These are phyloP conservation scores for Megaceryle alcyon DNA, from an alignment of 2,797 vertebrate species.

Conservation along the genomic window DNA sequence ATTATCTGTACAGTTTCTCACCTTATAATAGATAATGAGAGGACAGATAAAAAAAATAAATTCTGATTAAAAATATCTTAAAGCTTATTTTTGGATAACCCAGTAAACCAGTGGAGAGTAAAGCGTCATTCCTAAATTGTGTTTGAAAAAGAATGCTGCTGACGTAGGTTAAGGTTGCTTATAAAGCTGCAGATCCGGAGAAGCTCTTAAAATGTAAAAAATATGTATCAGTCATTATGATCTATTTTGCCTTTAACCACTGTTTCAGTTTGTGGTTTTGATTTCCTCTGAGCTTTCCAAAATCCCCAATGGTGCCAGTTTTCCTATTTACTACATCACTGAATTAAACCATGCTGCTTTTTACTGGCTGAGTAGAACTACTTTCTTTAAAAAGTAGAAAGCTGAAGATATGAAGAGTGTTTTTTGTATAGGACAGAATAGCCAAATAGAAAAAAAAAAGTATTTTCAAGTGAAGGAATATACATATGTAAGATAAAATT, in stretches of 20 bases:
- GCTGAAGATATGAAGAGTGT: neutral
- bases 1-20: neutral
- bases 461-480: neutral
- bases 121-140: neutral
- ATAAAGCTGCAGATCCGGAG: neutral
- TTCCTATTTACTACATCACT: neutral
- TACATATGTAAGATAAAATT: neutral
- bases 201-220: neutral
- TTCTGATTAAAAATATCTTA: neutral
- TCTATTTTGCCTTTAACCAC: neutral
- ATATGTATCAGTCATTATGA: neutral
- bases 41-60: neutral
- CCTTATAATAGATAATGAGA: neutral
- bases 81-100: neutral
- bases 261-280: neutral
- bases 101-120: neutral
- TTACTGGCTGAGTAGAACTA: neutral
- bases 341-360: neutral
- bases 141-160: neutral
- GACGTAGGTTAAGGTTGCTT: neutral
- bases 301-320: neutral
- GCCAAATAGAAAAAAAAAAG: neutral
- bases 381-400: neutral
- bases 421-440: neutral
- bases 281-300: neutral